Conservation (phyloP, 2,797 vertebrate genomes). For the Pampus argenteus region DNA sequence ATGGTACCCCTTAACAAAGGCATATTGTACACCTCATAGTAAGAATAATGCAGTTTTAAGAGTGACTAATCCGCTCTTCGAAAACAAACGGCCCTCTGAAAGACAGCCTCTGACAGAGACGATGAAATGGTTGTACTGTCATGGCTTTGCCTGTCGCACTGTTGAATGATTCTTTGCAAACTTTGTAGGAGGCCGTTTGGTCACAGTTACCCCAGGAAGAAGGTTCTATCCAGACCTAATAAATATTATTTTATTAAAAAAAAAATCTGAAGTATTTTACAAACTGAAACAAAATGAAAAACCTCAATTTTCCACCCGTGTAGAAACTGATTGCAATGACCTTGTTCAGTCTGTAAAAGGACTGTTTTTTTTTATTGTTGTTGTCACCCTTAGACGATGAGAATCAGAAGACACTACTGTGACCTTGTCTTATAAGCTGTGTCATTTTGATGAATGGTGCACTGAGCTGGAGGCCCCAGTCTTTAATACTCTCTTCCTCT, state of each 20-base stretch:
- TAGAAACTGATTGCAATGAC: not conserved
- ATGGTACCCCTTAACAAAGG: slow-evolving; percentile 10
- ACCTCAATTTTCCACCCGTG: not conserved
- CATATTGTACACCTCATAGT: slow-evolving; percentile 3
- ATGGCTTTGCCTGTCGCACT: slow-evolving; percentile 53
- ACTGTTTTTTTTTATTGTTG: not conserved
- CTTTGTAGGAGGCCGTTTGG: slow-evolving; percentile 12
- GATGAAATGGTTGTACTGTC: slow-evolving; percentile 61
- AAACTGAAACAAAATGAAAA: not conserved
- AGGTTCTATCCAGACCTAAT: not conserved
- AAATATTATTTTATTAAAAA: too few relatives aligned
- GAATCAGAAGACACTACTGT: not conserved
- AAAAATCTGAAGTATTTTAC: too few relatives aligned
- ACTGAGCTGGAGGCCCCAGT: not conserved
- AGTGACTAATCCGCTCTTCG: slow-evolving; percentile 37
- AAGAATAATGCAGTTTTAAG: slow-evolving; percentile 22
- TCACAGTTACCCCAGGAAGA: slow-evolving; percentile 24
- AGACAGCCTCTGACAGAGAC: slow-evolving; percentile 12
- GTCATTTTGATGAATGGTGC: not conserved
- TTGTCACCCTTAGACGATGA: not conserved
- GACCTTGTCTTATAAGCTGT: not conserved
- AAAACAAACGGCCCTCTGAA: slow-evolving; percentile 26
- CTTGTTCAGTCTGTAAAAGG: not conserved
- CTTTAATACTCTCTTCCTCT: too few relatives aligned
- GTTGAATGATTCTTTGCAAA: slow-evolving; percentile 60